Conservation (phyloP, 2,797 vertebrate genomes). For the Notolepis coatsorum region DNA sequence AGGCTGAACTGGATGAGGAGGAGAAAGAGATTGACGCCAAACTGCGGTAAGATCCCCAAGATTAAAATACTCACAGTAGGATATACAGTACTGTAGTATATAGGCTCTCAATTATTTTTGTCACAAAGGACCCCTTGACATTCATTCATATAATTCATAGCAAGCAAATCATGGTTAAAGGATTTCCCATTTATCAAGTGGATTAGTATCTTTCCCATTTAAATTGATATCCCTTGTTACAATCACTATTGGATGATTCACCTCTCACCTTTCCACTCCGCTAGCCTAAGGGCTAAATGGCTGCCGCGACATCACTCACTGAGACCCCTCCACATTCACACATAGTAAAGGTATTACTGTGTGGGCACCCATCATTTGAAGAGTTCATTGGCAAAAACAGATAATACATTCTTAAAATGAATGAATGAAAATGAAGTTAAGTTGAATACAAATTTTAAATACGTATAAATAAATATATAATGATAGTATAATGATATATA, state of each 20-base stretch:
- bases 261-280: conserved; percentile 51
- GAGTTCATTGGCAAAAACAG: too few species aligned
- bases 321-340: conserved; percentile 74
- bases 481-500: too few species aligned
- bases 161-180: not conserved
- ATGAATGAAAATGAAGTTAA: too few species aligned
- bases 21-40: conserved; percentile 99
- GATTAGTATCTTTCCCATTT: conserved; percentile 29
- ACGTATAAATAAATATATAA: too few species aligned
- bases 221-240: conserved; percentile 33
- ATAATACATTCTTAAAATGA: too few species aligned
- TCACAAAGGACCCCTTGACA: not conserved
- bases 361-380: conserved; percentile 59
- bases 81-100: too few species aligned
- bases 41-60: conserved; percentile 74
- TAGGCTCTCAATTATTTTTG: not conserved
- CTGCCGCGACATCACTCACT: conserved; percentile 78
- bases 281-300: conserved; percentile 81
- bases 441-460: too few species aligned
- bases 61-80: conserved; percentile 4
- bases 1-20: conserved; percentile 98
- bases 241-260: conserved; percentile 68
- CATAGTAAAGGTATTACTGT: conserved; percentile 79
- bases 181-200: conserved; percentile 2
- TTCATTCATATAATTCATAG: conserved; percentile 17